Conservation (phyloP, 1,140 invertebrate species). For the Drosophila obscura region DNA sequence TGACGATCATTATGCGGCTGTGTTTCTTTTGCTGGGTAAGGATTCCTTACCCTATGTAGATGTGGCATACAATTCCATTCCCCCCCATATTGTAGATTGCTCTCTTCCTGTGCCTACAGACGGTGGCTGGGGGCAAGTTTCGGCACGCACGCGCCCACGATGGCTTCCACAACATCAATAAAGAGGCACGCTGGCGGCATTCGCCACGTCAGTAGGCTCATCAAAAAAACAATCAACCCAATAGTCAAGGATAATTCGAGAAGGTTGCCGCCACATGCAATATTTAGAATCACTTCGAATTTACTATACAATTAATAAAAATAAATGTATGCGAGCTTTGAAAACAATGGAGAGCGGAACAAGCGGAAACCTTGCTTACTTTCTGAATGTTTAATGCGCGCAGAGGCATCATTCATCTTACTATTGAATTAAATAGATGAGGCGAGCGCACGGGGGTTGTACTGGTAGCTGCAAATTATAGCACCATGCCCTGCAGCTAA, state of each 20-base stretch:
- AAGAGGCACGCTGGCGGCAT: constrained; percentile 9
- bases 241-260: neutral
- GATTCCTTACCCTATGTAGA: neutral
- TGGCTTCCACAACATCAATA: constrained; percentile 35
- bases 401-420: too few relatives aligned
- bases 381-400: too few relatives aligned
- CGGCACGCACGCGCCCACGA: constrained; percentile 35
- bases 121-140: neutral
- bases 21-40: constrained; percentile 16
- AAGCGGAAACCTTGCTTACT: neutral
- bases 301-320: neutral
- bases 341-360: constrained; percentile 17
- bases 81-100: neutral
- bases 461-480: too few relatives aligned
- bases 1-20: neutral
- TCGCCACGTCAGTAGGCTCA: constrained; percentile 20
- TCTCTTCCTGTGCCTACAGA: neutral
- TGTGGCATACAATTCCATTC: neutral
- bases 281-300: neutral
- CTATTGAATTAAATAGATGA: too few relatives aligned
- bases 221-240: constrained; percentile 1
- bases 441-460: too few relatives aligned
- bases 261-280: constrained; percentile 21
- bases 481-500: too few relatives aligned
- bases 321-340: constrained; percentile 10